Conservation (phyloP, 1,140 invertebrate genomes). For the Phortica variegata region DNA sequence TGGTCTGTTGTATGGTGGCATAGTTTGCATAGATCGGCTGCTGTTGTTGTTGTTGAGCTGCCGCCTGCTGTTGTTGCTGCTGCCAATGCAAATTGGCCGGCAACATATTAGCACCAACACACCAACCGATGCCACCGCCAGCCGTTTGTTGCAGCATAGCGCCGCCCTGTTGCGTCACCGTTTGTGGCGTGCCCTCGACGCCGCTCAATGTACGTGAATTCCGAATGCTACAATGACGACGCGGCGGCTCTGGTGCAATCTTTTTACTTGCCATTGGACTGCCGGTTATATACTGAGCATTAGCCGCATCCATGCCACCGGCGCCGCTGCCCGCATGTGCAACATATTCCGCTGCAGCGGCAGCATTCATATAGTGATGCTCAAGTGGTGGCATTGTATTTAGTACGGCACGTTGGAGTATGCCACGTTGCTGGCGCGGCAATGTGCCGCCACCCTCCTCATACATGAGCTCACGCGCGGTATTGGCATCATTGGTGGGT, state of each 20-base stretch:
- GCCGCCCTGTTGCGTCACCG: neutral
- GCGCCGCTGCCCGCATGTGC: constrained; percentile 26
- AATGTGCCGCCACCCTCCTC: constrained; percentile 74
- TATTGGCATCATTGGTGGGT: constrained; percentile 74
- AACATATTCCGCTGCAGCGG: constrained; percentile 49
- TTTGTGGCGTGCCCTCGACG: constrained; percentile 15
- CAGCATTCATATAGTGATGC: constrained; percentile 52
- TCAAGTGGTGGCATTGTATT: constrained; percentile 51
- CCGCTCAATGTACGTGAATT: constrained; percentile 46
- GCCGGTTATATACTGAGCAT: constrained; percentile 42
- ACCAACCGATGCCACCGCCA: neutral
- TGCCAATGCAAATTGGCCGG: constrained; percentile 42
- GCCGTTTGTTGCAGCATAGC: neutral
- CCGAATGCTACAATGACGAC: constrained; percentile 67
- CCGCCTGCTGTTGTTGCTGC: constrained; percentile 20
- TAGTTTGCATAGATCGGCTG: constrained; percentile 60
- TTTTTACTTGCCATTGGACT: constrained; percentile 70
- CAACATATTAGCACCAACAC: no score
- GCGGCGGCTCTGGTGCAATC: constrained; percentile 83
- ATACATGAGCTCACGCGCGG: constrained; percentile 61
- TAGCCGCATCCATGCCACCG: constrained; percentile 12
- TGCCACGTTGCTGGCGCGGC: constrained; percentile 70
- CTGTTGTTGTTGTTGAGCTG: constrained; percentile 26
- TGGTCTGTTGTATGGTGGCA: constrained; percentile 62
- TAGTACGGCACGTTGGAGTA: constrained; percentile 46